Conservation (phyloP, 2,888 invertebrate genomes). For the Melinopterus prodromus region DNA sequence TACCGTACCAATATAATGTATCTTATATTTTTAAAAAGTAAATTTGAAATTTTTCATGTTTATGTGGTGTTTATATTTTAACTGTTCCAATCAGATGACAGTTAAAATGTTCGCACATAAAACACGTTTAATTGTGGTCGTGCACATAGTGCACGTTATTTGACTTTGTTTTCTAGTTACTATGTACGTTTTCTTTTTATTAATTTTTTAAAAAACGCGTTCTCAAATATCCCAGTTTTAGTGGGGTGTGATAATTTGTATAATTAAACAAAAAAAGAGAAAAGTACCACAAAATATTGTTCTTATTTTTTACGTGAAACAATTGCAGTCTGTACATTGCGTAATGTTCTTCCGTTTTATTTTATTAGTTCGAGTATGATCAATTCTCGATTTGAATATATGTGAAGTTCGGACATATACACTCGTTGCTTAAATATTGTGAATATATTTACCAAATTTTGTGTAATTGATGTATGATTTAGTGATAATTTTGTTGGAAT, state of each 20-base stretch:
- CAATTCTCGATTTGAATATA: background rate
- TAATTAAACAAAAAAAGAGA: slow-evolving; percentile 45
- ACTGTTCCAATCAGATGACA: background rate
- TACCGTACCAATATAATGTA: slow-evolving; percentile 7
- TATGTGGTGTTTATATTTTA: background rate
- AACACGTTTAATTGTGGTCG: background rate
- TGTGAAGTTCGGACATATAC: slow-evolving; percentile 5
- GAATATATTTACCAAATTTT: background rate
- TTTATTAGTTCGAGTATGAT: background rate
- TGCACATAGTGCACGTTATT: slow-evolving; percentile 9
- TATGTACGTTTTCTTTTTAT: background rate
- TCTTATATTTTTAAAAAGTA: background rate
- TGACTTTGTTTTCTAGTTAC: background rate
- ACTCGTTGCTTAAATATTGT: background rate
- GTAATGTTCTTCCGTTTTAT: slow-evolving; percentile 53
- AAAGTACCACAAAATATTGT: slow-evolving; percentile 33
- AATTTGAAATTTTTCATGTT: background rate
- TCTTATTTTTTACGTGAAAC: slow-evolving; percentile 54
- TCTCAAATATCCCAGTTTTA: slow-evolving; percentile 60
- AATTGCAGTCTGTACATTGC: slow-evolving; percentile 59
- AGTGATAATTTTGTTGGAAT: slow-evolving; percentile 4
- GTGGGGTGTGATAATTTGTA: slow-evolving; percentile 57
- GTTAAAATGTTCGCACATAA: background rate
- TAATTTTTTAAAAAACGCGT: slow-evolving; percentile 4
- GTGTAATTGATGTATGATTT: background rate